Evolutionary conservation across 2,888 invertebrate species (phyloP).

Genomic region (Sthenelais limicola): DNA sequence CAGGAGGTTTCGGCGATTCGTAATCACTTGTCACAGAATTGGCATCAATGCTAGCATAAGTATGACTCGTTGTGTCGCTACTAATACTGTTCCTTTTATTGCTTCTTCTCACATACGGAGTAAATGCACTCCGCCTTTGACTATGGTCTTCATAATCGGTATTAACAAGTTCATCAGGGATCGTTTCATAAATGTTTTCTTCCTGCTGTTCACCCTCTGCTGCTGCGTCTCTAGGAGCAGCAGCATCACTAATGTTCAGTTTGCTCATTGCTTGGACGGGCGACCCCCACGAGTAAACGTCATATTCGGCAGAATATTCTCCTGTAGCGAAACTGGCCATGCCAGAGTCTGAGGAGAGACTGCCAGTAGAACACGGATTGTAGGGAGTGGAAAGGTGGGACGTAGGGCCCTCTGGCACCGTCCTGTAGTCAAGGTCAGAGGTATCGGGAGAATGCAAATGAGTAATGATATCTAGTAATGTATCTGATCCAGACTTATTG

Average conservation of each 20-base stretch:
- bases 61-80: slow-evolving; percentile 6
- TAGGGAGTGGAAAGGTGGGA: no score
- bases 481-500: no score
- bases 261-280: neutral
- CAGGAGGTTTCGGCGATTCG: slow-evolving; percentile 6
- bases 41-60: slow-evolving; percentile 28
- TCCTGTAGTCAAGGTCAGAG: no score
- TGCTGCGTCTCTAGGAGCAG: neutral
- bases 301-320: slow-evolving; percentile 25
- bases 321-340: slow-evolving; percentile 34
- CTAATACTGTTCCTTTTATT: no score
- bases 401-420: no score
- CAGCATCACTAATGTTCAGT: neutral
- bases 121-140: neutral
- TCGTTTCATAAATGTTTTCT: slow-evolving; percentile 39
- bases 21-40: slow-evolving; percentile 3
- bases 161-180: slow-evolving; percentile 29
- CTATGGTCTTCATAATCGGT: no score
- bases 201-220: neutral
- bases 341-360: slow-evolving; percentile 25
- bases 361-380: slow-evolving; percentile 18
- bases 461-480: no score
- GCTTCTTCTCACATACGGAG: no score
- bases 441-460: no score
- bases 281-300: slow-evolving; percentile 4